Evolutionary conservation across 2,113 vertebrate genomes (phyloP), one percentile per base, ranked within the genome.

Genomic region (Burhinus bistriatus): DNA sequence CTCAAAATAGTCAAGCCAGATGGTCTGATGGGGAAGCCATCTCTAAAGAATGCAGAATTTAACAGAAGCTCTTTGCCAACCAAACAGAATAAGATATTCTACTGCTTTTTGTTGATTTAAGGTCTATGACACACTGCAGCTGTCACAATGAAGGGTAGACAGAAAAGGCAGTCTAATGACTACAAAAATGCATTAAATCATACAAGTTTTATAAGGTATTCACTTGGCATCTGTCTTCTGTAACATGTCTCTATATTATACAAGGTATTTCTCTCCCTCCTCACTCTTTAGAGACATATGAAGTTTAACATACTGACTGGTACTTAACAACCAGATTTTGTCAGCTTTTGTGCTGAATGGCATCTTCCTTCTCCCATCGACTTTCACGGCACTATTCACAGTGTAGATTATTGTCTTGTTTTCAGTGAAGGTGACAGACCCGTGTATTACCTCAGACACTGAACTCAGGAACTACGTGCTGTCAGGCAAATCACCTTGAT

Each of bases 251-350:
- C 38, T 2, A 2, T 62, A 58, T 87, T 52, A 49, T 3, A 75
- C 21, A 36, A 55, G 55, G 38, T 15, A 68, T 51, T 87, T 36
- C 83, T 90, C 72, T 96, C 76, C 86, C 90, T 94, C 80, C 90
- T 78, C 16, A 1, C 83, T 89, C 92, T 96, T 96, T 22, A 71
- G 57, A 90, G 65, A 93, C 59, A 83, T 32, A 86, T 4, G 64
- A 89, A 75, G 72, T 71, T 96, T 95, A 90, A 95, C 68, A 88
- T 47, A 92, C 94, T 94, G 83, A 17, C 72, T 97, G 59, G 51
- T 87, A 59, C 52, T 93, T 89, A 90, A 83, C 93, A 90, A 86
- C 65, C 89, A 87, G 90, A 83, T 95, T 97, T 94, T 96, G 94
- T 95, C 95, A 96, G 90, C 82, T 86, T 83, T 81, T 78, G 83